These are phyloP conservation scores for Phocides pigmalion DNA, from an alignment of 1,140 invertebrate species.

Conservation along the genomic window DNA sequence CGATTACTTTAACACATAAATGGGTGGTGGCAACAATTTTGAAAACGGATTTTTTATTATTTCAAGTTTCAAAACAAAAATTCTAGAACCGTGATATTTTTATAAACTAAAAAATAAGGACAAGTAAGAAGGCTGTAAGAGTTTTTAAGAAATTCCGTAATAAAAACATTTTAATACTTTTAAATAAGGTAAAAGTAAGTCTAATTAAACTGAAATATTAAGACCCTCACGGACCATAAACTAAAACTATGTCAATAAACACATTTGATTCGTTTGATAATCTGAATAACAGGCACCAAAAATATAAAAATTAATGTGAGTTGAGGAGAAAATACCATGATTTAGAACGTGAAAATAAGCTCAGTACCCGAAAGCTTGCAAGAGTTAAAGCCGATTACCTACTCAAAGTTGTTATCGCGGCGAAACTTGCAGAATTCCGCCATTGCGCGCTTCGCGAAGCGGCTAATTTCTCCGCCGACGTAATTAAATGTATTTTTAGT, in stretches of 20 bases:
- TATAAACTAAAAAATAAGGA: no score
- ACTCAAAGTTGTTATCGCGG: slow-evolving; percentile 43
- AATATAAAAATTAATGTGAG: background rate
- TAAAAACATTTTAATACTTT: no score
- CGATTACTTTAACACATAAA: slow-evolving; percentile 1
- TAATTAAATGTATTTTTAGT: slow-evolving; percentile 32
- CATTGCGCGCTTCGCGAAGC: slow-evolving; percentile 35
- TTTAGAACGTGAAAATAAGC: background rate
- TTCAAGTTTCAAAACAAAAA: background rate
- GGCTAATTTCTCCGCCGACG: slow-evolving; percentile 29
- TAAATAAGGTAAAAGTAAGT: no score
- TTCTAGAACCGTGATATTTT: background rate
- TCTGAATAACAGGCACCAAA: background rate
- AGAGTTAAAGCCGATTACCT: slow-evolving; percentile 51
- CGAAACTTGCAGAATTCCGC: slow-evolving; percentile 42
- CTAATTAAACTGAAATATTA: no score
- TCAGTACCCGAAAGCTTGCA: slow-evolving; percentile 16
- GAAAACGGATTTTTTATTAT: background rate
- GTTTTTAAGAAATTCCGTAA: no score
- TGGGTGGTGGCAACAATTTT: no score
- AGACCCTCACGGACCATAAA: no score
- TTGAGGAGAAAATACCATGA: background rate
- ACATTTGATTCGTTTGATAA: background rate
- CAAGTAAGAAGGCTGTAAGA: no score
- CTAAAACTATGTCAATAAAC: no score